Evolutionary conservation across 1,140 invertebrate species (phyloP), one percentile per base, ranked within the genome.

Genomic region (Delia radicum): DNA sequence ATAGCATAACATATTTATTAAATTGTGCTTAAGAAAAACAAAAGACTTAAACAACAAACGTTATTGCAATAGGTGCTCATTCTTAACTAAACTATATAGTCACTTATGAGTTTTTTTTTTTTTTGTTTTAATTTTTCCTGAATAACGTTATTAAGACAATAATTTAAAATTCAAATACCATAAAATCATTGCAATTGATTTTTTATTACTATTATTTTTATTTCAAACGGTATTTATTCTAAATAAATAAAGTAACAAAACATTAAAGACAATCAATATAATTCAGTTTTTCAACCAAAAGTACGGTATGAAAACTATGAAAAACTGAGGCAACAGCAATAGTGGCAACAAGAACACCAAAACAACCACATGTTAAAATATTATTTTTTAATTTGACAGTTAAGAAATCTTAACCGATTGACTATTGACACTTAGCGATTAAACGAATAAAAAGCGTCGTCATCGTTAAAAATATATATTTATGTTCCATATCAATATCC

Each of bases 351-450:
- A 21, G 3, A 55, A 55, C 48, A 8, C 6, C 48, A n/a, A n/a
- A n/a, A n/a, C 62, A 63, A 24, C 29, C 65, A 69, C 31, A 33
- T 31, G 29, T 21, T 33, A 27, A 37, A 69, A 37, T 69, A 69
- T 69, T 69, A 69, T 69, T 69, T 69, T 69, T 69, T 69, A 69
- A 69, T 69, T 69, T 69, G 65, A 69, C 65, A 69, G 65, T 69
- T 69, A 29, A 69, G 65, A 69, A 69, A 69, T 69, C 65, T 69
- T 69, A 69, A 69, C 65, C 65, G 65, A 69, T 69, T 69, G 65
- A 69, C 65, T 69, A 69, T 69, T 69, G 65, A 69, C 65, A 69
- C 65, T 69, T 69, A 33, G 37, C 65, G 65, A 69, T 69, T 69
- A 69, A 69, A 37, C 65, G 65, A 69, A 69, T 69, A 13, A 69